phyloP scores from a whole-genome alignment of 2,113 vertebrate species.

The Chrysochloris asiatica region DNA sequence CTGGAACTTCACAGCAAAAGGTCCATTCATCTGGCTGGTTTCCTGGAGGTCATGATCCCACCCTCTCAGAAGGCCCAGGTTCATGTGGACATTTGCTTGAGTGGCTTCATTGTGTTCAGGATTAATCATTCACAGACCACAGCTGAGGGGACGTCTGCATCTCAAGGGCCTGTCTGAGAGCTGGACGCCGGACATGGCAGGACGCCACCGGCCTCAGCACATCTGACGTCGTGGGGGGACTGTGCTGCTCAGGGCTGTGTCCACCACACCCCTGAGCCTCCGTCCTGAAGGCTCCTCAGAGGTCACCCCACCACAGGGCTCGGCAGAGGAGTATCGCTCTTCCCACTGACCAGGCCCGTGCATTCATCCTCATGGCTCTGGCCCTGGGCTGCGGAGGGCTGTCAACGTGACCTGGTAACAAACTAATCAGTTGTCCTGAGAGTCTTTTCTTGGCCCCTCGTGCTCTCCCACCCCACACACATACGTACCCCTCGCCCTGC shows the following conservation, averaged over 20 bases:
- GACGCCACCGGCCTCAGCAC: background rate
- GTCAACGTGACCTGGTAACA: background rate
- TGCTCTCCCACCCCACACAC: too few relatives aligned
- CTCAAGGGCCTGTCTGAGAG: background rate
- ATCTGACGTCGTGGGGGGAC: background rate
- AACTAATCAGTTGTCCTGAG: background rate
- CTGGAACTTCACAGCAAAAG: too few relatives aligned
- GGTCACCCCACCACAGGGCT: background rate
- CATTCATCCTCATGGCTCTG: too few relatives aligned
- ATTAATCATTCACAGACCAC: background rate
- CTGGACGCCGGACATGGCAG: background rate
- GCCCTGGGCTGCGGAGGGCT: background rate
- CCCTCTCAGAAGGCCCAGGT: too few relatives aligned
- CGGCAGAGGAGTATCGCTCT: background rate
- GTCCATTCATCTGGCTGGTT: too few relatives aligned
- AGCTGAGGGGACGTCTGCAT: background rate
- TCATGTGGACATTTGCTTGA: too few relatives aligned
- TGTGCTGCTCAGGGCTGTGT: background rate
- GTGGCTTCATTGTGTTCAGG: background rate
- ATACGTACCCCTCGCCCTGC: too few relatives aligned
- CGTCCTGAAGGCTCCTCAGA: background rate
- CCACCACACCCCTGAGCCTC: background rate
- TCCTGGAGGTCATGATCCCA: too few relatives aligned
- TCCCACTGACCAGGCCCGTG: background rate
- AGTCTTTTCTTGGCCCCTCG: too few relatives aligned